A percentile compares a stretch with the other conserved stretches of the same genome.
phyloP scores from a whole-genome alignment of 1,140 invertebrate species.

The Zophobas morio region DNA sequence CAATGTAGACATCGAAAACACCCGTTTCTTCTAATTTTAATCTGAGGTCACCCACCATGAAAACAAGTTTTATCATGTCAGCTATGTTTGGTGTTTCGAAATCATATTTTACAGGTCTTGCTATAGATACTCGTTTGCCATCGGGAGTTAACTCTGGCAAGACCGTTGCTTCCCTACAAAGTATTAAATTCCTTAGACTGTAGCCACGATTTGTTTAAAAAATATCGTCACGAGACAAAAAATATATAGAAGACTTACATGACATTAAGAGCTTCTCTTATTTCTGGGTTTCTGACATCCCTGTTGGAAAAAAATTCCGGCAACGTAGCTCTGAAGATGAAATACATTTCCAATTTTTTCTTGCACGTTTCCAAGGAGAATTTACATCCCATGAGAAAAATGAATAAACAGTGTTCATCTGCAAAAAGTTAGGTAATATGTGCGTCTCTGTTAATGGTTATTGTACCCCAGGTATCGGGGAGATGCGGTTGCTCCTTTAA shows the following conservation, averaged over 20 bases:
- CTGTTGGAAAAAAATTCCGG: conserved; percentile 86
- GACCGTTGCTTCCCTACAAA: conserved; percentile 3
- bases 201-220: background rate
- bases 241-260: conserved; percentile 72
- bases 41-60: conserved; percentile 85
- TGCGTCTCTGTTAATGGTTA: background rate
- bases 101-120: conserved; percentile 68
- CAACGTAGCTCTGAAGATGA: conserved; percentile 84
- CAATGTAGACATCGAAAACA: conserved; percentile 82
- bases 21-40: conserved; percentile 79
- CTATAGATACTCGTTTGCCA: background rate
- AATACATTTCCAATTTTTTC: conserved; percentile 80
- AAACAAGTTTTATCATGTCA: conserved; percentile 79
- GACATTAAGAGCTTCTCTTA: conserved; percentile 77
- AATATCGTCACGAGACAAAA: too few relatives aligned
- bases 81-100: conserved; percentile 71
- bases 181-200: background rate
- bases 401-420: conserved; percentile 81
- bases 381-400: conserved; percentile 84
- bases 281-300: conserved; percentile 76
- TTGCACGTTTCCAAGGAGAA: conserved; percentile 84
- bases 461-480: conserved; percentile 76
- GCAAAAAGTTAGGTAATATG: conserved; percentile 45
- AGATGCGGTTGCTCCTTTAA: conserved; percentile 80
- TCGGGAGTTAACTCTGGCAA: conserved; percentile 8